A percentile compares a stretch with the other conserved stretches of the same genome.
Conservation (phyloP, 2,797 vertebrate species). For the Chaetodon trifasciatus region DNA sequence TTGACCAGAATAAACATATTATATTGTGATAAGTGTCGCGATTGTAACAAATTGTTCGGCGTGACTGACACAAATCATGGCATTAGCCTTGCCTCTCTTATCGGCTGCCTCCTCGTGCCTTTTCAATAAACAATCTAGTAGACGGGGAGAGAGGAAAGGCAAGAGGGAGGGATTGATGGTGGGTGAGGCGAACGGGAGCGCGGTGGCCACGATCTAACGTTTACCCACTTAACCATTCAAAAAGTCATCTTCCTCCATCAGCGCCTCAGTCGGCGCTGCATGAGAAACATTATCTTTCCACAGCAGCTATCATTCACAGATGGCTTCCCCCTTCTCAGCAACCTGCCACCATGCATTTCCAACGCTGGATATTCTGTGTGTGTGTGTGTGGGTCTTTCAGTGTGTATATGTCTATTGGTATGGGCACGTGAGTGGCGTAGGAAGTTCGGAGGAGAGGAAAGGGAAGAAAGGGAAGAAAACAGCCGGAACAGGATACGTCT, state of each 20-base stretch:
- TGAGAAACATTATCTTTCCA: constrained; percentile 84
- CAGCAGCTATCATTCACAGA: constrained; percentile 84
- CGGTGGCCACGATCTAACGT: constrained; percentile 76
- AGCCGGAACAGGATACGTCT: constrained; percentile 16
- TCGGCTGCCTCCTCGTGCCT: constrained; percentile 80
- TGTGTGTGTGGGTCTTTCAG: constrained; percentile 22
- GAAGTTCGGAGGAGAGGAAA: constrained; percentile 28
- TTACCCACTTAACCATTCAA: constrained; percentile 86
- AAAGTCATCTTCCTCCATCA: constrained; percentile 85
- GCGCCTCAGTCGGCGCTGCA: constrained; percentile 71
- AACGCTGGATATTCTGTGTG: constrained; percentile 43
- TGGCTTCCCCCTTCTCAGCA: constrained; percentile 77
- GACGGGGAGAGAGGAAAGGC: constrained; percentile 43
- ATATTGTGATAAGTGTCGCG: constrained; percentile 85
- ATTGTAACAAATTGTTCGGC: constrained; percentile 85
- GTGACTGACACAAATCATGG: constrained; percentile 87
- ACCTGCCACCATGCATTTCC: constrained; percentile 68
- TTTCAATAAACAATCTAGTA: constrained; percentile 83
- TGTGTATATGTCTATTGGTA: constrained; percentile 24
- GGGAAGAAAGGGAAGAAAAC: constrained; percentile 1
- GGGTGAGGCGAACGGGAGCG: constrained; percentile 71
- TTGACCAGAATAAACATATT: constrained; percentile 89
- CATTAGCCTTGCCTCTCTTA: constrained; percentile 85
- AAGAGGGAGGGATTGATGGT: constrained; percentile 74
- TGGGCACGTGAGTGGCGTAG: constrained; percentile 29